phyloP scores from a whole-genome alignment of 1,140 invertebrate species.

The Micrasema longulum region DNA sequence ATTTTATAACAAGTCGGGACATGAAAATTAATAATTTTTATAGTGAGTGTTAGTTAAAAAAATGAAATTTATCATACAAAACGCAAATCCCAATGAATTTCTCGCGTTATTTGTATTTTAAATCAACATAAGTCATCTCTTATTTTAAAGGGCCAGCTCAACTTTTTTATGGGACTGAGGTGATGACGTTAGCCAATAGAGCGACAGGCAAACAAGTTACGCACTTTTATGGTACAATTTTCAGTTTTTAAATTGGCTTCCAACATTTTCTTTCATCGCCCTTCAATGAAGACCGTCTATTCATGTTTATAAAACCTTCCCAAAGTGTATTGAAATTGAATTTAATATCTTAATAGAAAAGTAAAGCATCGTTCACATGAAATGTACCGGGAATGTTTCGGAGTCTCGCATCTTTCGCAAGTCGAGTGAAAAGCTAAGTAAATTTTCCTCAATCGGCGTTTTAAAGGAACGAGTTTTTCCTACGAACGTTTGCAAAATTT shows the following conservation, averaged over 20 bases:
- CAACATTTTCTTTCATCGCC: conserved; percentile 1
- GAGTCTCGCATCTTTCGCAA: not conserved
- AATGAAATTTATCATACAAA: too few relatives aligned
- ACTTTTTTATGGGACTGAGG: too few relatives aligned
- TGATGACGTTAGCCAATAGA: too few relatives aligned
- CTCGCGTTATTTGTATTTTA: too few relatives aligned
- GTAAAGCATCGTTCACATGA: conserved; percentile 3
- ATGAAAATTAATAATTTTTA: too few relatives aligned
- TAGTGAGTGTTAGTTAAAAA: too few relatives aligned
- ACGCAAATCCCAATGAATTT: too few relatives aligned
- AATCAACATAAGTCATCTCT: too few relatives aligned
- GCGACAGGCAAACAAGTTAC: too few relatives aligned
- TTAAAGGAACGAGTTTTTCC: conserved; percentile 9
- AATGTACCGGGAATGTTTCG: not conserved
- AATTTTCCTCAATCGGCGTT: conserved; percentile 9
- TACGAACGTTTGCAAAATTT: conserved; percentile 4
- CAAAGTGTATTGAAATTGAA: conserved; percentile 1
- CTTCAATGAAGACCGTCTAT: not conserved
- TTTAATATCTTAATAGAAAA: conserved; percentile 15
- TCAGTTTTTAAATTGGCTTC: not conserved
- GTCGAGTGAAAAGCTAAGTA: not conserved
- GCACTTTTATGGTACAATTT: not conserved
- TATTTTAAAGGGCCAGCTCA: too few relatives aligned
- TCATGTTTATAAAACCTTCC: conserved; percentile 2
- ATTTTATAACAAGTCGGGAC: too few relatives aligned